phyloP scores from a whole-genome alignment of 1,140 invertebrate genomes.

The Rhyacophila brunnea region DNA sequence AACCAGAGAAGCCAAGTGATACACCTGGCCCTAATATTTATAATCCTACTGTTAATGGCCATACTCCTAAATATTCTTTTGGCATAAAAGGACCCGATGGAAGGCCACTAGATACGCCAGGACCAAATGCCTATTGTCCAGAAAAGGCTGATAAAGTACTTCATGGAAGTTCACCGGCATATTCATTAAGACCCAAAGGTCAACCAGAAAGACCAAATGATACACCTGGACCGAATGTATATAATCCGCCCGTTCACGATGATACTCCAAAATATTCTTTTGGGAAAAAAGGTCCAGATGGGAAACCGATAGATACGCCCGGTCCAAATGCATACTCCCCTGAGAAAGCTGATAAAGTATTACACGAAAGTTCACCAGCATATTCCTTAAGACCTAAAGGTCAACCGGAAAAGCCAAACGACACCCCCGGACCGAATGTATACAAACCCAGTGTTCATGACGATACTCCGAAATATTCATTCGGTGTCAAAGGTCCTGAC shows the following conservation, averaged over 20 bases:
- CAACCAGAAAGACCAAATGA: slow-evolving; percentile 63
- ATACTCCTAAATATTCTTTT: slow-evolving; percentile 48
- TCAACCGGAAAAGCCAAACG: slow-evolving; percentile 44
- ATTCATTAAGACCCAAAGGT: slow-evolving; percentile 46
- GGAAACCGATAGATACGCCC: slow-evolving; percentile 48
- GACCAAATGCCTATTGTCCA: slow-evolving; percentile 56
- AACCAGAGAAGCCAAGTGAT: slow-evolving; percentile 61
- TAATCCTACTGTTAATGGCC: slow-evolving; percentile 50
- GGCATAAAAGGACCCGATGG: slow-evolving; percentile 39
- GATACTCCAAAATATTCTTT: slow-evolving; percentile 56
- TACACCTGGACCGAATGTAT: slow-evolving; percentile 68
- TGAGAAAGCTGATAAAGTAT: slow-evolving; percentile 59
- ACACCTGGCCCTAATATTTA: slow-evolving; percentile 67
- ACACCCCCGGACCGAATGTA: slow-evolving; percentile 72
- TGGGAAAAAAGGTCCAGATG: slow-evolving; percentile 46
- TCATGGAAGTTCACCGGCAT: slow-evolving; percentile 45
- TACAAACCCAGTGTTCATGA: slow-evolving; percentile 61
- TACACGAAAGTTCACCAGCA: slow-evolving; percentile 54
- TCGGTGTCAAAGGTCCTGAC: slow-evolving; percentile 44
- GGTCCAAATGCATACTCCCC: slow-evolving; percentile 61
- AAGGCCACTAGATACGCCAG: slow-evolving; percentile 47
- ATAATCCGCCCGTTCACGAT: slow-evolving; percentile 61
- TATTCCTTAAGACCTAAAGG: slow-evolving; percentile 55
- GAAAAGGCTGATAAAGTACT: slow-evolving; percentile 63
- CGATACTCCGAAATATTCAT: slow-evolving; percentile 53